Base-by-base conservation (phyloP, 2,797 vertebrate species). In the Syngnathus acus region DNA sequence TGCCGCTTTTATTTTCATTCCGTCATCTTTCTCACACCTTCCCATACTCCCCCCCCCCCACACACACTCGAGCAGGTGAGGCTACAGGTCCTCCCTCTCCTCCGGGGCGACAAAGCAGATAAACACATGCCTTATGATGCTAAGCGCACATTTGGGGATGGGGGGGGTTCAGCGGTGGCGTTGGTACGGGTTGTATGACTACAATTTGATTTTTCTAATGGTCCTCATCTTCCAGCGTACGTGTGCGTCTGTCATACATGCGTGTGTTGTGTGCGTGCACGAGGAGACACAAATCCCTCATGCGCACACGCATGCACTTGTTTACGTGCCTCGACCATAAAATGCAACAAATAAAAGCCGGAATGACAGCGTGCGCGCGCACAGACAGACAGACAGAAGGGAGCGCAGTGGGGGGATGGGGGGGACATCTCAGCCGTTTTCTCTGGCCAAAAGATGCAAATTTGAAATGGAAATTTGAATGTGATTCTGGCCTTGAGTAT, bases 21-120 rank as follows among this genome's bases (percentile, higher is more conserved):
- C 14, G n/a, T 54, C 47, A 19, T 32, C 65, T n/a, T 26, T 39
- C 2, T 21, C 9, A 16, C 37, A 1, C 11, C 26, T 32, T 32
- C 26, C 26, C 26, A 32, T 32, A 32, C 0, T 2, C 32, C 42
- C 62, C 21, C 13, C 21, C 21, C 23, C 10, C 14, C 45, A n/a
- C 14, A 9, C 39, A 5, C 4, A 21, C 8, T 21, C 37, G 4
- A 21, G 26, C 62, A 50, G 45, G 63, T 65, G 66, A 70, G 74
- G 73, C 78, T 78, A 79, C 77, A 83, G 76, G 79, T 79, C 75
- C 61, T 64, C 62, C 53, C 37, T 39, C 40, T 62, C 60, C 40
- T 62, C 21, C 68, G 79, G 72, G 68, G 76, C 68, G 62, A 37
- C 43, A n/a, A 60, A 40, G 58, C 58, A 40, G 38, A 60, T 14